phyloP scores from a whole-genome alignment of 37 sponge, comb jelly and placozoan species.

The Beroe ovata region DNA sequence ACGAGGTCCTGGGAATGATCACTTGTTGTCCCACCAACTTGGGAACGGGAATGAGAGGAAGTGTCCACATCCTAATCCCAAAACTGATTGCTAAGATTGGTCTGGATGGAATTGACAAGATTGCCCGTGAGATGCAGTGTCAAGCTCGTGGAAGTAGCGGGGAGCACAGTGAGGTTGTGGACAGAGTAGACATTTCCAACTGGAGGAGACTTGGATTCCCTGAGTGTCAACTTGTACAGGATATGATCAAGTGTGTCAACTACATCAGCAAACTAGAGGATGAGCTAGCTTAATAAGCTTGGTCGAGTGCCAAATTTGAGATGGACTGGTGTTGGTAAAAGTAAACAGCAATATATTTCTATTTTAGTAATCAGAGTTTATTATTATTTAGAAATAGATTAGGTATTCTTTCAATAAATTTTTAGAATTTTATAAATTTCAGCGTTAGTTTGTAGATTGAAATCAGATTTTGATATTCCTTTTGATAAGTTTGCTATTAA shows the following conservation, averaged over 20 bases:
- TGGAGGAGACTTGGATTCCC: conserved; percentile 73
- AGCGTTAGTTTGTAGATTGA: too few relatives aligned
- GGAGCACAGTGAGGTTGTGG: conserved; percentile 71
- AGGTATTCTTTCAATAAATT: background rate
- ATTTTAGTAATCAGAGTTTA: background rate
- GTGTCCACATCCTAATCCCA: conserved; percentile 68
- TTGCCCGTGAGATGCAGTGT: conserved; percentile 69
- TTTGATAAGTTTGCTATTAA: background rate
- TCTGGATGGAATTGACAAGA: conserved; percentile 69
- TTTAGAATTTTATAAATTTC: too few relatives aligned
- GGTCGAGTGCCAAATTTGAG: too few relatives aligned
- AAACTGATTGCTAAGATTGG: conserved; percentile 12
- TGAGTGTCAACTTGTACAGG: conserved; percentile 69
- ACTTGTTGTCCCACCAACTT: conserved; percentile 75
- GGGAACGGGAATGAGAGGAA: conserved; percentile 72
- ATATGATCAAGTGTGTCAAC: conserved; percentile 72
- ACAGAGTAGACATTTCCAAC: conserved; percentile 72
- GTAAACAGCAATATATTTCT: too few relatives aligned
- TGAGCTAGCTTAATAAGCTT: conserved; percentile 10
- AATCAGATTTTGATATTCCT: too few relatives aligned
- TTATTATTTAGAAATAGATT: background rate
- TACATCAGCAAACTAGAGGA: conserved; percentile 66
- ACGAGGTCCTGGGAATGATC: conserved; percentile 69
- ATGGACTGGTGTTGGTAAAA: too few relatives aligned
- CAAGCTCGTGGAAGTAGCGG: conserved; percentile 70